Percentiles rank a stretch among this genome's conserved stretches.
Evolutionary conservation across 2,797 vertebrate genomes (phyloP).

Genomic region (Gastrophryne carolinensis): DNA sequence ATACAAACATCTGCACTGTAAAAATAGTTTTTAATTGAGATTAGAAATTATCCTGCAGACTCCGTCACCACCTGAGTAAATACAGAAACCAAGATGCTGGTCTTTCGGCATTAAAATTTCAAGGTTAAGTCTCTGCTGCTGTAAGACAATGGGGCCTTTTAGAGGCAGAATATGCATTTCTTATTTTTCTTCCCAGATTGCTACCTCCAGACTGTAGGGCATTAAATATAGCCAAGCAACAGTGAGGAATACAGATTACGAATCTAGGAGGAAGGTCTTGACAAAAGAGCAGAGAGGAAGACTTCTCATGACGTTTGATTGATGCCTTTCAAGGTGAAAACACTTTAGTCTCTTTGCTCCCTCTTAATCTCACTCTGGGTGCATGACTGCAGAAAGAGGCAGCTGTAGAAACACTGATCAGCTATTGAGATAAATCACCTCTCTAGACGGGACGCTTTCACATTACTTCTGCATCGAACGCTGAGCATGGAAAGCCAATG

Average conservation of each 20-base stretch:
- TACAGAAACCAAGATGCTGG: background rate
- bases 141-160: slow-evolving; percentile 20
- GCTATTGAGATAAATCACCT: slow-evolving; percentile 31
- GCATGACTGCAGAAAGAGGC: slow-evolving; percentile 28
- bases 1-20: slow-evolving; percentile 31
- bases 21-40: slow-evolving; percentile 34
- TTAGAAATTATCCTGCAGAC: slow-evolving; percentile 11
- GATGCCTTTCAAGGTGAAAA: slow-evolving; percentile 32
- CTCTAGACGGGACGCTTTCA: slow-evolving; percentile 4
- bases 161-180: background rate
- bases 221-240: background rate
- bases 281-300: background rate
- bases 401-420: slow-evolving; percentile 24
- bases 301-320: slow-evolving; percentile 21
- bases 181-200: background rate
- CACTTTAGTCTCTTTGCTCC: slow-evolving; percentile 12
- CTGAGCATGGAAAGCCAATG: slow-evolving; percentile 1
- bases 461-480: slow-evolving; percentile 8
- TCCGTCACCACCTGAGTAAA: slow-evolving; percentile 43
- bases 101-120: background rate
- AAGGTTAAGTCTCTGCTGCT: slow-evolving; percentile 9
- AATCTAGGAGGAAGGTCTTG: background rate
- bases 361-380: slow-evolving; percentile 26
- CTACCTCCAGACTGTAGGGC: background rate
- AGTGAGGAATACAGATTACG: slow-evolving; percentile 6